phyloP scores from a whole-genome alignment of 1,140 invertebrate genomes.

The Leguminivora glycinivorella region DNA sequence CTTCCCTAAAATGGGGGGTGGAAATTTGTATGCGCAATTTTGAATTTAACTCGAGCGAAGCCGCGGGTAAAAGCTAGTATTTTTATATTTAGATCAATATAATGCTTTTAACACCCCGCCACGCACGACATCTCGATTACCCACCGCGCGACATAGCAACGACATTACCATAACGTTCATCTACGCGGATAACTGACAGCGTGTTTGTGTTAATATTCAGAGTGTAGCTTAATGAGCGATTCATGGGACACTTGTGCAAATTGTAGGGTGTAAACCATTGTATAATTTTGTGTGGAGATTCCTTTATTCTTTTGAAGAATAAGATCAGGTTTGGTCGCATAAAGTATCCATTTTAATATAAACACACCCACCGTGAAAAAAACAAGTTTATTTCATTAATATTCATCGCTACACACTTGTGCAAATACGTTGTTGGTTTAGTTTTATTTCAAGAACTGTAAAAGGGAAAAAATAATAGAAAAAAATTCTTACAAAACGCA shows the following conservation, averaged over 20 bases:
- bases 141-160: slow-evolving; percentile 8
- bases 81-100: not conserved
- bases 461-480: no score
- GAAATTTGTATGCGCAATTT: no score
- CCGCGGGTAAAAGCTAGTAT: no score
- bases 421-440: not conserved
- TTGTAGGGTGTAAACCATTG: slow-evolving; percentile 28
- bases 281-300: slow-evolving; percentile 11
- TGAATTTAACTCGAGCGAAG: no score
- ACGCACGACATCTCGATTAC: slow-evolving; percentile 11
- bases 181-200: slow-evolving; percentile 32
- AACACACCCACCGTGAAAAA: not conserved
- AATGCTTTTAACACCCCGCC: not conserved
- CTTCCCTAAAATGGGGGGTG: no score
- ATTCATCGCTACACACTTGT: not conserved
- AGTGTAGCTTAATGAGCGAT: slow-evolving; percentile 48
- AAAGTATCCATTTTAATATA: no score
- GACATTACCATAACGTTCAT: slow-evolving; percentile 40
- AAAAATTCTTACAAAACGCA: no score
- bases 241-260: slow-evolving; percentile 42
- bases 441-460: no score
- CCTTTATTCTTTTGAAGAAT: not conserved
- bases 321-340: not conserved
- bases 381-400: no score
- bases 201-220: slow-evolving; percentile 37